Percentiles rank a stretch among this genome's conserved stretches.
These are phyloP conservation scores for Caranx ignobilis DNA, from an alignment of 2,113 vertebrate species.

Conservation along the genomic window DNA sequence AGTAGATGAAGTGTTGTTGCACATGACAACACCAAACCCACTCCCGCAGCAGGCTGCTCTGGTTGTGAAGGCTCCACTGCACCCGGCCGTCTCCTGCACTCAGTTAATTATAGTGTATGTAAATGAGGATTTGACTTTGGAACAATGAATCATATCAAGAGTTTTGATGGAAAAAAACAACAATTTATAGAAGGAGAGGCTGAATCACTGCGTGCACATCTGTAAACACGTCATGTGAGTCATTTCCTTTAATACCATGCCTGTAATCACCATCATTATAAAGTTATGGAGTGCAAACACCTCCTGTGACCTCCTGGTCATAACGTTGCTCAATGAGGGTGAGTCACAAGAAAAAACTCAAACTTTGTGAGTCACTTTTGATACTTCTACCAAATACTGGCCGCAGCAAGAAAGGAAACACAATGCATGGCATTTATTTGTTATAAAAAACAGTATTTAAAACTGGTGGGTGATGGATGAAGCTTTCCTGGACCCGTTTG, in stretches of 20 bases:
- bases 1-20: constrained; percentile 3
- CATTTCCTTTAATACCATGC: constrained; percentile 51
- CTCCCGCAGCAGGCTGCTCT: background rate
- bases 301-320: constrained; percentile 34
- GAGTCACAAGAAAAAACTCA: constrained; percentile 1
- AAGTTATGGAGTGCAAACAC: constrained; percentile 43
- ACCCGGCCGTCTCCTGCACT: constrained; percentile 22
- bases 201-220: constrained; percentile 36
- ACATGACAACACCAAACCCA: constrained; percentile 1
- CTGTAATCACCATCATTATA: constrained; percentile 42
- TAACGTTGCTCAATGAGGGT: constrained; percentile 29
- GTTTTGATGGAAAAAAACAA: constrained; percentile 23
- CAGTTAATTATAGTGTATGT: constrained; percentile 60
- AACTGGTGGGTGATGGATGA: background rate
- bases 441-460: background rate
- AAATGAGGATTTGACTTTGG: constrained; percentile 31
- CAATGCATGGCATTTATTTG: background rate
- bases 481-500: background rate
- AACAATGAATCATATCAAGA: constrained; percentile 45
- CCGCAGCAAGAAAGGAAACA: constrained; percentile 3
- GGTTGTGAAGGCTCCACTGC: constrained; percentile 42
- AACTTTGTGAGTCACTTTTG: background rate
- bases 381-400: background rate
- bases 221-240: constrained; percentile 63
- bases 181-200: constrained; percentile 29